Evolutionary conservation across 2,113 vertebrate species (phyloP), one percentile per base, ranked within the genome.

Genomic region (Myrmophylax atrothorax): DNA sequence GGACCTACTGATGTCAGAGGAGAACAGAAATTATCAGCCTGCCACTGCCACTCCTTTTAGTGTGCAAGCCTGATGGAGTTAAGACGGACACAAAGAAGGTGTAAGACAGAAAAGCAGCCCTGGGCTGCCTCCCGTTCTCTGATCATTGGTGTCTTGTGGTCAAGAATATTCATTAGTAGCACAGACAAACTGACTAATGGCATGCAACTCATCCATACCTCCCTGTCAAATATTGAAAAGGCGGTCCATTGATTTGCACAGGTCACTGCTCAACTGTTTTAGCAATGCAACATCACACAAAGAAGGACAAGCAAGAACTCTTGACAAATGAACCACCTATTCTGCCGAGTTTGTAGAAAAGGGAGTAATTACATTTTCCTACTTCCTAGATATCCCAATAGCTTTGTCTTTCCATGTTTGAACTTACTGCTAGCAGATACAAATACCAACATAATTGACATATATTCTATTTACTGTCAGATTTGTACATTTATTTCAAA

Each of bases 241-340:
- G 40, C 14, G 90, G 37, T 53, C 55, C 89, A 97, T 97, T 95
- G 96, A 97, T 97, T 97, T 58, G 33, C 44, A 82, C 77, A 96
- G 91, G 77, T 93, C 91, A 95, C 91, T 93, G 89, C 87, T 78
- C 83, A 90, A 83, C 81, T 89, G 90, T 60, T 94, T 95, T 22
- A 93, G 89, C 89, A 91, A 85, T 68, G 73, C 38, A 74, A 29
- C 23, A 58, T 60, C 70, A 93, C 60, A 84, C 47, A 93, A 89
- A 73, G 87, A 55, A 95, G 87, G 67, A 92, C 60, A 94, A 97
- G 93, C 2, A 29, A 76, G 33, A 97, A 68, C 64, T 69, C 82
- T 50, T 89, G 79, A 76, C 58, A 82, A 72, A 95, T 49, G 42
- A 93, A 69, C 19, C 24, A 37, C 40, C 33, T 29, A 68, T 80